Evolutionary conservation across 1,140 invertebrate species (phyloP).

Genomic region (Acromyrmex charruanus): DNA sequence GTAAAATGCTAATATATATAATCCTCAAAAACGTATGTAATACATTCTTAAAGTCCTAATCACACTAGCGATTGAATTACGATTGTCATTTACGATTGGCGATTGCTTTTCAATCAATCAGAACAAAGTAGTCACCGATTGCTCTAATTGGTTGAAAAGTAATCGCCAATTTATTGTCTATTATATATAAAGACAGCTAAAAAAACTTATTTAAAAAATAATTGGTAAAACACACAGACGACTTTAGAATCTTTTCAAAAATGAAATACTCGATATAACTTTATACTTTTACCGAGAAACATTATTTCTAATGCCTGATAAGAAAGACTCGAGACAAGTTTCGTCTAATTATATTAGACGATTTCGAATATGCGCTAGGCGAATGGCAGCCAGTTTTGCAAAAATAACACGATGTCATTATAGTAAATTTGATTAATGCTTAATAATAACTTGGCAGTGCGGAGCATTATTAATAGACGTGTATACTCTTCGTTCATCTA

Average conservation of each 20-base stretch:
- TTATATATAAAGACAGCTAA: too few relatives aligned
- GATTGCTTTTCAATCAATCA: too few relatives aligned
- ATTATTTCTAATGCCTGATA: neutral
- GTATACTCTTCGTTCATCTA: neutral
- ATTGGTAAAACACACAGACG: too few relatives aligned
- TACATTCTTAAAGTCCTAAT: too few relatives aligned
- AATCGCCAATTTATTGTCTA: too few relatives aligned
- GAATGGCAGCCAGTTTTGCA: neutral
- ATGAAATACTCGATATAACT: constrained; percentile 1
- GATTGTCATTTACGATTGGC: too few relatives aligned
- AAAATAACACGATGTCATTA: constrained; percentile 7
- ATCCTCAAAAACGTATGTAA: too few relatives aligned
- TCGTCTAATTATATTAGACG: constrained; percentile 6
- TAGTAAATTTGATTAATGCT: neutral
- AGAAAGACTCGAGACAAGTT: neutral
- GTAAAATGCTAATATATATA: too few relatives aligned
- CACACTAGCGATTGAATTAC: too few relatives aligned
- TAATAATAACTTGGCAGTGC: constrained; percentile 1
- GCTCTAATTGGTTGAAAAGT: too few relatives aligned
- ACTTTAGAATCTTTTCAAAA: neutral
- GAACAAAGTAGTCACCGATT: too few relatives aligned
- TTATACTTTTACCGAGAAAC: neutral
- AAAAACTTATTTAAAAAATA: too few relatives aligned
- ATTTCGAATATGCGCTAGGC: neutral
- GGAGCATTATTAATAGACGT: neutral